Evolutionary conservation across 2,888 invertebrate species (phyloP).

Genomic region (Troides oblongomaculatus): DNA sequence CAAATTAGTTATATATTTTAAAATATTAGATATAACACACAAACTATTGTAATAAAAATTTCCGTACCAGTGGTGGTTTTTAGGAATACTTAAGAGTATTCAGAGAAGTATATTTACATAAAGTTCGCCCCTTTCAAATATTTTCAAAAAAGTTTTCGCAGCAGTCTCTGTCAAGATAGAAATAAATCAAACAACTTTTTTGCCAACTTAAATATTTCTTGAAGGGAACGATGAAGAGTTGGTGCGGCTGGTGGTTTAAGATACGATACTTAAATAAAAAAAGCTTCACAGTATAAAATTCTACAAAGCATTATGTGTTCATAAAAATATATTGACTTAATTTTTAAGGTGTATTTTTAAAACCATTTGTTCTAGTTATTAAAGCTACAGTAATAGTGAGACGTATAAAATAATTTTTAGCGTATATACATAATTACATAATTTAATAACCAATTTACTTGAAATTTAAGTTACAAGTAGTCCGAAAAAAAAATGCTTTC

Average conservation of each 20-base stretch:
- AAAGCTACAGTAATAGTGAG: too few species aligned
- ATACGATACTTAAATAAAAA: not conserved
- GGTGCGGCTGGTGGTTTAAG: slow-evolving; percentile 1
- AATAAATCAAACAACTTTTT: slow-evolving; percentile 26
- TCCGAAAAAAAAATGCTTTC: too few species aligned
- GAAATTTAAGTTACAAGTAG: too few species aligned
- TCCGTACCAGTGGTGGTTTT: not conserved
- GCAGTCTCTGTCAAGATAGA: slow-evolving; percentile 26
- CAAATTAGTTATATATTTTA: not conserved
- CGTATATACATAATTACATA: too few species aligned
- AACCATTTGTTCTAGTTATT: too few species aligned
- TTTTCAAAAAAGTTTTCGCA: slow-evolving; percentile 28
- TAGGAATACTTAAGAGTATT: slow-evolving; percentile 21
- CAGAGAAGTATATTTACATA: slow-evolving; percentile 18
- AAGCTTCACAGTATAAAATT: not conserved
- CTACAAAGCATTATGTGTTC: not conserved
- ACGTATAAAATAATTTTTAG: too few species aligned
- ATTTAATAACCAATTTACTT: too few species aligned
- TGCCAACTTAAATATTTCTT: slow-evolving; percentile 21
- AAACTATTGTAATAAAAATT: slow-evolving; percentile 22
- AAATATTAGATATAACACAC: slow-evolving; percentile 11
- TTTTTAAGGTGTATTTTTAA: too few species aligned
- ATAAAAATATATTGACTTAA: not conserved
- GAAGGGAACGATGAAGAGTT: slow-evolving; percentile 16
- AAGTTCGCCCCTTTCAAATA: slow-evolving; percentile 29